Evolutionary conservation across 2,113 vertebrate species (phyloP).

Genomic region (Polypterus bichir): DNA sequence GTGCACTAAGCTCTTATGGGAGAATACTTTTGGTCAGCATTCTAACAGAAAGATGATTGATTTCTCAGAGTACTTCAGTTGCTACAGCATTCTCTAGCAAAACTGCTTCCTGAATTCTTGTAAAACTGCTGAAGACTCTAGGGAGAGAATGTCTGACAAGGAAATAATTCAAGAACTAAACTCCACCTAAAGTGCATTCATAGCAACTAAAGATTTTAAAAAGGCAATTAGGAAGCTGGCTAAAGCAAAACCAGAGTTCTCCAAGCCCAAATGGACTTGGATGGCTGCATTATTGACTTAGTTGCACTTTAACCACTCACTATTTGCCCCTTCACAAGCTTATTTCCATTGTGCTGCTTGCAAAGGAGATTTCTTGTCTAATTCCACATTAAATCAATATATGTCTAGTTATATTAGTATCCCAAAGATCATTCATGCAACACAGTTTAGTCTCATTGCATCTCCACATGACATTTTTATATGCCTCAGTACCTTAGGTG

Average conservation of each 20-base stretch:
- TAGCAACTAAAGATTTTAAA: neutral
- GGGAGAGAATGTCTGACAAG: too few species aligned
- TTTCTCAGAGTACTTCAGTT: too few species aligned
- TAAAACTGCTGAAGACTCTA: too few species aligned
- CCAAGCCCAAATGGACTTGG: neutral
- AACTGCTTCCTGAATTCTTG: too few species aligned
- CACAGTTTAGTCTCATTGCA: too few species aligned
- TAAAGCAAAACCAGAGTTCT: neutral
- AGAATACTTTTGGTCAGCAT: too few species aligned
- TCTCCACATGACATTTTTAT: too few species aligned
- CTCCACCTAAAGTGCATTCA: slow-evolving; percentile 12
- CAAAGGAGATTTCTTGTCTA: slow-evolving; percentile 1
- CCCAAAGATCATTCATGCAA: neutral
- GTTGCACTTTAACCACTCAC: neutral
- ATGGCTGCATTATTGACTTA: slow-evolving; percentile 2
- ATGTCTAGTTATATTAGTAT: neutral
- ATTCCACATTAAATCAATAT: slow-evolving; percentile 11
- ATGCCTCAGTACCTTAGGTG: too few species aligned
- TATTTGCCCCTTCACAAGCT: neutral
- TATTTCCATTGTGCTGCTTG: slow-evolving; percentile 1
- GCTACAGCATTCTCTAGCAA: too few species aligned
- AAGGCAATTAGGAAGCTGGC: neutral
- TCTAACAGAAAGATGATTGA: too few species aligned
- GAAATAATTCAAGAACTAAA: slow-evolving; percentile 13
- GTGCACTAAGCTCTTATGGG: too few species aligned